Base-by-base conservation (phyloP, 1,140 invertebrate species). In the Temnothorax nylanderi region DNA sequence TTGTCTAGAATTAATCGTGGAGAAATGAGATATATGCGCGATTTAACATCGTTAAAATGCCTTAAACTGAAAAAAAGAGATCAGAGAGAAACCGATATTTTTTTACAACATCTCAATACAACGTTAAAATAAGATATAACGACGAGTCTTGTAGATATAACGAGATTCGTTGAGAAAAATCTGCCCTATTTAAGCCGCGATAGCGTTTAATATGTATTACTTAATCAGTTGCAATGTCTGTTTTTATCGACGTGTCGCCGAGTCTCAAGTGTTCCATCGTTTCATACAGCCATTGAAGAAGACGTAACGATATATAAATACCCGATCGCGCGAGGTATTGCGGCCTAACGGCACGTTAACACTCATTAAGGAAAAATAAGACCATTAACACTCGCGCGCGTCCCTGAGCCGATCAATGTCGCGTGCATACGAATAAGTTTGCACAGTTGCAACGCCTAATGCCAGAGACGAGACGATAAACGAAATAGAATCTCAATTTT, bases 351-450 rank as follows among this genome's bases (percentile, higher is more conserved):
- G 58, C 76, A 78, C 76, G 60, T 78, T 78, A 78, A 78, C 60
- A 47, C 16, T 78, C 58, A 78, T 78, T 78, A 78, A 78, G 44
- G 60, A 78, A 78, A 78, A 78, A 64, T 67, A 78, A 78, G 76
- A 78, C 26, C 26, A 78, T 78, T 78, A 78, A 65, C 76, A 47
- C 56, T 78, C 58, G 60, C 26, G 44, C 76, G 44, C 76, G 76
- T 78, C 41, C 41, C 26, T 47, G 76, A 65, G 76, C 11, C 76
- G 58, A 78, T 78, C 76, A 78, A 78, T 78, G 76, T 78, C 76
- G 76, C 76, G n/a, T 49, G 76, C 58, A 65, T 78, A 78, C 44
- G 41, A 78, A 65, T 78, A 47, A 78, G 26, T 78, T 65, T 65
- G 76, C 44, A n/a, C 41, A 47, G 75, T 47, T 16, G 75, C 54